Base-by-base conservation (phyloP, 1,140 invertebrate species). In the Rhopalosiphum maidis region DNA sequence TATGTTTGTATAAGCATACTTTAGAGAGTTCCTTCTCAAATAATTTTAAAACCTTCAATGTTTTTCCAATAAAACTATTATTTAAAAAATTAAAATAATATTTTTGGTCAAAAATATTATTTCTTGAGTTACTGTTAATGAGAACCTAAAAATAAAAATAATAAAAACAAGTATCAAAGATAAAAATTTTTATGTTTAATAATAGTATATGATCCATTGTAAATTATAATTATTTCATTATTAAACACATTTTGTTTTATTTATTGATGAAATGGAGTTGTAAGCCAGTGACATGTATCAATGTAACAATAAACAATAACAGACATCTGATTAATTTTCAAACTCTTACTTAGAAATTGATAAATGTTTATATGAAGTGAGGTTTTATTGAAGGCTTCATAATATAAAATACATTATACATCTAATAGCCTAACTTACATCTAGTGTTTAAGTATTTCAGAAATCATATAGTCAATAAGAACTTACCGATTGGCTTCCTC, bases 401-500 rank as follows among this genome's bases (percentile, higher is more conserved):
- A n/a, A 68, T 60, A 23, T 23, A 46, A 9, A 25, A 25, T 60
- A 60, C 25, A 30, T 15, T n/a, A 68, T 68, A n/a, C 3, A n/a
- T 77, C 4, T 21, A 0, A 77, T n/a, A 18, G 18, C 11, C 4
- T 18, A n/a, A 77, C 4, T 77, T n/a, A 77, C 15, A 77, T n/a
- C 30, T 77, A 77, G 4, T n/a, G 8, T 6, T n/a, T 3, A 18
- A n/a, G 25, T 68, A 68, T 9, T 3, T 30, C 25, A 60, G 30
- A 41, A 41, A 46, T 8, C 7, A 46, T 46, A 11, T n/a, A 68
- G 11, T 68, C 46, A 46, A 68, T 68, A 18, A 60, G 25, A 60
- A 90, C 94, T 95, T 95, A 97, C 97, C 96, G 97, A 95, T 99
- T 99, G 94, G 98, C 98, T 94, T 98, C 98, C 96, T 99, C 98